Conservation (phyloP, 1,140 invertebrate species). For the Leptinotarsa texana region DNA sequence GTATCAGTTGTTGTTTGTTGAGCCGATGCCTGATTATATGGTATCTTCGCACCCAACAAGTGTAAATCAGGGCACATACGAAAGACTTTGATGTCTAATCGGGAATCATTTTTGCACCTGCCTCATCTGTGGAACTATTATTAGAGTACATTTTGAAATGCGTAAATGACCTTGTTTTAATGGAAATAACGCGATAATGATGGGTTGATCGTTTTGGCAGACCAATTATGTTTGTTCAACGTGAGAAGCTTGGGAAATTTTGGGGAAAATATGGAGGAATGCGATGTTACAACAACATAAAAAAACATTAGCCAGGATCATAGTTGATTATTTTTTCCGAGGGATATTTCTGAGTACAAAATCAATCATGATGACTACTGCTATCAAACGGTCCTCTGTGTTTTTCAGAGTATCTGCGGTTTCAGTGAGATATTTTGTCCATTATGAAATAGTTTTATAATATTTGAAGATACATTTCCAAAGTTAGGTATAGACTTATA, state of each 20-base stretch:
- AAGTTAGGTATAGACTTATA: too few relatives aligned
- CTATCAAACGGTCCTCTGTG: too few relatives aligned
- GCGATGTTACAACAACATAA: too few relatives aligned
- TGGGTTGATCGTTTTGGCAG: background rate
- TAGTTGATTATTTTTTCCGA: too few relatives aligned
- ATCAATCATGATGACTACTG: too few relatives aligned
- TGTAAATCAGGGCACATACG: constrained; percentile 10
- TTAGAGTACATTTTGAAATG: constrained; percentile 18
- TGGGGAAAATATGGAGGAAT: background rate
- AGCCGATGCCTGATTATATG: constrained; percentile 15
- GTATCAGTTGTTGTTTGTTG: constrained; percentile 20
- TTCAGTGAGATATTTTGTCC: too few relatives aligned
- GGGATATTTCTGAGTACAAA: too few relatives aligned
- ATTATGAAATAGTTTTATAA: too few relatives aligned
- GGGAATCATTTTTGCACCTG: constrained; percentile 21
- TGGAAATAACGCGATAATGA: constrained; percentile 20
- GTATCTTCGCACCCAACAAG: constrained; percentile 15
- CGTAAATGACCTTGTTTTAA: constrained; percentile 20
- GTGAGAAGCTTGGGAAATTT: background rate
- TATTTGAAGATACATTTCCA: too few relatives aligned
- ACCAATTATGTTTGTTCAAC: background rate
- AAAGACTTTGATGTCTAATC: constrained; percentile 11
- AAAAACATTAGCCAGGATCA: too few relatives aligned
- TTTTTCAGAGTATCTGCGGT: too few relatives aligned
- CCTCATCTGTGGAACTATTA: constrained; percentile 5